Evolutionary conservation across 2,797 vertebrate species (phyloP).

Genomic region (Poecilia gillii): DNA sequence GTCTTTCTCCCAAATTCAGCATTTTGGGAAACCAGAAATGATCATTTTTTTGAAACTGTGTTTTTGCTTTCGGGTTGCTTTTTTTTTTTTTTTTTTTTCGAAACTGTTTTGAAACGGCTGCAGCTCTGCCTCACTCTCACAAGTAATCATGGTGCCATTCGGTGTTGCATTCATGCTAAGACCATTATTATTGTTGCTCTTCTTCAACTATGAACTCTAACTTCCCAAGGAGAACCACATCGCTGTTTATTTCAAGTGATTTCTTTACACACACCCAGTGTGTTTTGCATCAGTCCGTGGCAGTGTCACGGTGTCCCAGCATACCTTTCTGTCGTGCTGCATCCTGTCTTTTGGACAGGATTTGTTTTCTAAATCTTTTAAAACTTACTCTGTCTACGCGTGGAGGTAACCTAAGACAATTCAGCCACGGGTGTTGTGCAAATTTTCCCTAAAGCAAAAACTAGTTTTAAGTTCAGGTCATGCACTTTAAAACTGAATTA

Average conservation of each 20-base stretch:
- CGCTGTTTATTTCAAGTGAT: neutral
- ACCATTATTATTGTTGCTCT: neutral
- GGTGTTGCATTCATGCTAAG: neutral
- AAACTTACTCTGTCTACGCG: no score
- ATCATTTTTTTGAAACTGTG: neutral
- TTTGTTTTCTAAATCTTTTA: no score
- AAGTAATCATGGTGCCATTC: neutral
- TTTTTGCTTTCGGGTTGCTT: neutral
- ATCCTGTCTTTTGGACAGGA: no score
- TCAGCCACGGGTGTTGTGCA: neutral
- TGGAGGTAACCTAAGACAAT: neutral
- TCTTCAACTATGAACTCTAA: neutral
- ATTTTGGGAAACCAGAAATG: neutral
- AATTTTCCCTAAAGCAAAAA: neutral
- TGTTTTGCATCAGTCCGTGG: neutral
- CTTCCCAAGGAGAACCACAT: neutral
- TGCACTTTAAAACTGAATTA: neutral
- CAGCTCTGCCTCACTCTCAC: neutral
- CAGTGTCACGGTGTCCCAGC: neutral
- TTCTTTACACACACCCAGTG: neutral
- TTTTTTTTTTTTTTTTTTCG: neutral
- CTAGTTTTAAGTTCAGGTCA: neutral
- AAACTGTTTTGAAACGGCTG: neutral
- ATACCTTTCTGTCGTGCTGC: neutral
- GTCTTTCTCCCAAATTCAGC: neutral